phyloP scores from a whole-genome alignment of 2,888 invertebrate genomes.

The Amiota minor region DNA sequence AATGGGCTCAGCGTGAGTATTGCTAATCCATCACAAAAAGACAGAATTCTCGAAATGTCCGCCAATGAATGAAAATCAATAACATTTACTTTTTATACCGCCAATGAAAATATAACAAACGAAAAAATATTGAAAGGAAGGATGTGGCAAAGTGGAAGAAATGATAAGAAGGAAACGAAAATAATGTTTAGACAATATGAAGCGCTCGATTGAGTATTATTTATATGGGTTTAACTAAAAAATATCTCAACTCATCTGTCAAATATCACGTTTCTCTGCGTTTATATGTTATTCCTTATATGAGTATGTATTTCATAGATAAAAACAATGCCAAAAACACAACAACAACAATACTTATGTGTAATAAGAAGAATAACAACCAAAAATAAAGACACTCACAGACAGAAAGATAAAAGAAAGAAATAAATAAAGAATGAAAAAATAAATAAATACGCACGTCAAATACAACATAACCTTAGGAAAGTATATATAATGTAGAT shows the following conservation, averaged over 20 bases:
- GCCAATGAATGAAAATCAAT: no score
- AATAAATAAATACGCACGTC: neutral
- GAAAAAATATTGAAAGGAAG: no score
- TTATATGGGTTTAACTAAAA: slow-evolving; percentile 60
- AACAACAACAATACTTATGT: no score
- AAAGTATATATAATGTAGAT: no score
- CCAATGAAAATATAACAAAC: no score
- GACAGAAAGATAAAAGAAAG: neutral
- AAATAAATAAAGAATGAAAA: neutral
- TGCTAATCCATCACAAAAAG: no score
- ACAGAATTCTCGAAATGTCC: no score
- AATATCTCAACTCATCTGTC: slow-evolving; percentile 65
- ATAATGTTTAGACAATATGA: neutral
- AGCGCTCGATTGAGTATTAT: slow-evolving; percentile 54
- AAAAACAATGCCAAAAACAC: neutral
- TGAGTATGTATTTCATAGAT: slow-evolving; percentile 19
- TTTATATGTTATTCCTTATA: slow-evolving; percentile 53
- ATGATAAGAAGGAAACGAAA: no score
- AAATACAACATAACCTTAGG: no score
- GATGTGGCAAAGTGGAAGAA: no score
- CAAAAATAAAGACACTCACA: neutral
- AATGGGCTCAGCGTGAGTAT: no score
- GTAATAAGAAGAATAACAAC: neutral
- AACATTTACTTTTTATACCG: no score
- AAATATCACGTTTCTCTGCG: slow-evolving; percentile 64